Conservation (phyloP, 2,797 vertebrate genomes). For the Denticeps clupeoides region DNA sequence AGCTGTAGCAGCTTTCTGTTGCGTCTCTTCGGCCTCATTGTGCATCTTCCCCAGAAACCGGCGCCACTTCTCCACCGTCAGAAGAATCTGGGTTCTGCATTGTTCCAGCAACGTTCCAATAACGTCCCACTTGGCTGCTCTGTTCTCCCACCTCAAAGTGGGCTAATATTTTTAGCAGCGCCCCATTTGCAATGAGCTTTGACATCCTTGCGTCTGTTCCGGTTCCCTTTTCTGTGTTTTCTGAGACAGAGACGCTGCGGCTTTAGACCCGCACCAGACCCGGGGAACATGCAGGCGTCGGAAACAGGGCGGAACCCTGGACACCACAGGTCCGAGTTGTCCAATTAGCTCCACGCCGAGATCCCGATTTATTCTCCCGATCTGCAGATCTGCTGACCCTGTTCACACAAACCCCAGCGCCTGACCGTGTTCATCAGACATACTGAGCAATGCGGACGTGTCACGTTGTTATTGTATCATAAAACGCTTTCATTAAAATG, state of each 20-base stretch:
- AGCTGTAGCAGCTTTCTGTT: no score
- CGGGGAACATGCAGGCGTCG: background rate
- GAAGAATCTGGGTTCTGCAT: background rate
- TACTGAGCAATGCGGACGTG: no score
- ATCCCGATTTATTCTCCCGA: no score
- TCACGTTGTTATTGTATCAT: no score
- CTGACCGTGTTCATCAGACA: no score
- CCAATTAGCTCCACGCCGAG: no score
- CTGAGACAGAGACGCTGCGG: background rate
- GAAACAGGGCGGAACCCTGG: slow-evolving; percentile 2
- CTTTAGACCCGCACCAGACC: background rate
- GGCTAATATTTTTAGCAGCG: slow-evolving; percentile 62
- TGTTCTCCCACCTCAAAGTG: slow-evolving; percentile 36
- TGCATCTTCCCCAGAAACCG: no score
- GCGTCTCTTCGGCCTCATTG: no score
- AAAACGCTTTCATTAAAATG: no score
- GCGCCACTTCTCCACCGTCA: background rate
- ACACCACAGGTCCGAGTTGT: no score
- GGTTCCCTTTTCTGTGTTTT: slow-evolving; percentile 19
- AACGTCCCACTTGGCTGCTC: slow-evolving; percentile 10
- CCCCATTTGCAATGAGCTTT: slow-evolving; percentile 50
- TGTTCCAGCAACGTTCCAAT: slow-evolving; percentile 10
- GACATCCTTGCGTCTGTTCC: slow-evolving; percentile 35
- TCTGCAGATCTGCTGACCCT: no score
- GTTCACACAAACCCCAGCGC: no score